Evolutionary conservation across 2,797 vertebrate species (phyloP), one percentile per base, ranked within the genome.

Genomic region (Labroides dimidiatus): DNA sequence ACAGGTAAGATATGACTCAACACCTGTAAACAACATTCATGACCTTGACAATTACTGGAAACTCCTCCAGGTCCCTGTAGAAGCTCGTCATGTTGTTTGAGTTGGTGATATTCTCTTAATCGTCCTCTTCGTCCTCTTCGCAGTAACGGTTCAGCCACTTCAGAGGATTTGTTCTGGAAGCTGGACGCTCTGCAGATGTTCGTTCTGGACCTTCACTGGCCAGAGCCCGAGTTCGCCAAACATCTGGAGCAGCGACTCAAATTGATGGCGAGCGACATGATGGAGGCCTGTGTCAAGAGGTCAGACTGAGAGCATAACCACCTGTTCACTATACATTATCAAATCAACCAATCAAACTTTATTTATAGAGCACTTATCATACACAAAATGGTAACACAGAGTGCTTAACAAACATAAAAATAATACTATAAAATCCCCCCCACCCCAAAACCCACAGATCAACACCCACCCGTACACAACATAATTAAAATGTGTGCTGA

Each of bases 201-300:
- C 78, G 94, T 99, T 55, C 87, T 94, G 87, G 97, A 99, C 87
- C 95, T 99, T 17, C 95, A 97, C 70, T 99, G 98, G 98, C 97
- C 97, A 17, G 97, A 99, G 91, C 94, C 94, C 1, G 97, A 99
- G 91, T 99, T 99, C 86, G 96, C 96, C 76, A 94, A 96, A 84
- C 97, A 99, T 81, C 94, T 99, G 91, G 96, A 99, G 84, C 97
- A 98, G 84, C 95, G 97, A 64, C 97, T 99, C 57, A 99, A 99
- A 82, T 95, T 99, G 68, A 99, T 99, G 98, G 97, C 97, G 85
- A 96, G 96, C 85, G 97, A 99, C 90, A 99, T 99, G 98, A 97
- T 98, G 93, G 97, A 99, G 89, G 97, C 98, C 84, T 99, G 97
- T 21, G 95, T 99, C 64, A 98, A 96, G 93, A 97, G 98, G 98